Evolutionary conservation across 1,140 invertebrate genomes (phyloP).

Genomic region (Euwallacea fornicatus): DNA sequence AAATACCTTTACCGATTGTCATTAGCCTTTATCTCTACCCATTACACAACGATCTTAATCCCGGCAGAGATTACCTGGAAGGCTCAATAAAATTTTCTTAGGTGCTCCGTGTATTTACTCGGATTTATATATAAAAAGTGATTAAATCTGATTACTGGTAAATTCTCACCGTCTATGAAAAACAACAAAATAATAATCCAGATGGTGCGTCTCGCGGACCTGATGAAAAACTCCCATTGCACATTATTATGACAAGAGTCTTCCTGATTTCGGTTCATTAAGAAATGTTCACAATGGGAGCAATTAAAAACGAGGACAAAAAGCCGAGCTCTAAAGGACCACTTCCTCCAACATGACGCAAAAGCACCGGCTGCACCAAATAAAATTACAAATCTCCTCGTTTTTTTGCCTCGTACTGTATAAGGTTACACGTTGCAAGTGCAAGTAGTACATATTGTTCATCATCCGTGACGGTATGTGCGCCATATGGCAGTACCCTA

Average conservation of each 20-base stretch:
- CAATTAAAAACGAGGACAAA: conserved; percentile 12
- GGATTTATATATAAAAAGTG: no score
- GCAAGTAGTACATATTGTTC: not conserved
- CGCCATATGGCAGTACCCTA: not conserved
- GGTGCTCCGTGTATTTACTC: no score
- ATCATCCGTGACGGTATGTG: not conserved
- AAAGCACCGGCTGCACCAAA: conserved; percentile 1
- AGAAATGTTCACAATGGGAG: conserved; percentile 1
- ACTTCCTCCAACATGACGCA: conserved; percentile 10
- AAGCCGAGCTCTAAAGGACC: conserved; percentile 1
- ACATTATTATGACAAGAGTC: not conserved
- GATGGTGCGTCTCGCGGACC: no score
- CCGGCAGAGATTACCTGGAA: no score
- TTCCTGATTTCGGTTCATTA: conserved; percentile 14
- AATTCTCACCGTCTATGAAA: no score
- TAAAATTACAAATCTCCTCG: conserved; percentile 11
- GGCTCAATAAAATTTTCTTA: no score
- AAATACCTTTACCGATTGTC: no score
- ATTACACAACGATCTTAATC: no score
- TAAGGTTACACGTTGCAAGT: not conserved
- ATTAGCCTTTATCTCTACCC: no score
- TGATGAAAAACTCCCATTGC: no score
- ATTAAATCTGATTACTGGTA: no score
- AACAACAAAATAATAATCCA: no score
- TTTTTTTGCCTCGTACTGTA: conserved; percentile 4